Evolutionary conservation across 2,888 invertebrate species (phyloP).

Genomic region (Cylindroiulus punctatus): DNA sequence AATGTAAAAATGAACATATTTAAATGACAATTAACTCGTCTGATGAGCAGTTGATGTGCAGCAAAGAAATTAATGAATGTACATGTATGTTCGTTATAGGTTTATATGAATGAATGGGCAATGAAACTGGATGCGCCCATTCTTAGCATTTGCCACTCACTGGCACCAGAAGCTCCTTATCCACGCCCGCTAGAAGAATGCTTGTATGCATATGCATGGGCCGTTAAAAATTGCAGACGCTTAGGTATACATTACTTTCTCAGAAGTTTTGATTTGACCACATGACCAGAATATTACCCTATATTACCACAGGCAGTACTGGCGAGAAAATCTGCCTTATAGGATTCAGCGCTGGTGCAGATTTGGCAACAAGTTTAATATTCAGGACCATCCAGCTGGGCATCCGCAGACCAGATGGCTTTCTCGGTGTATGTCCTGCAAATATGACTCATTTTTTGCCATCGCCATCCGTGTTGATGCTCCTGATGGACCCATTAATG

Average conservation of each 20-base stretch:
- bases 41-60: too few relatives aligned
- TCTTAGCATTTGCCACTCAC: constrained; percentile 93
- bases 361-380: constrained; percentile 82
- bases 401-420: constrained; percentile 83
- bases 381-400: constrained; percentile 81
- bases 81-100: constrained; percentile 61
- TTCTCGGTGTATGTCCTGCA: constrained; percentile 91
- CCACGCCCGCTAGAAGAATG: constrained; percentile 95
- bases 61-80: too few relatives aligned
- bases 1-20: too few relatives aligned
- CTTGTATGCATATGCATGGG: constrained; percentile 94
- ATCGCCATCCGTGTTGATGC: constrained; percentile 89
- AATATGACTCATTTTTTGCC: constrained; percentile 87
- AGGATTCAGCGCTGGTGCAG: constrained; percentile 97
- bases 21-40: too few relatives aligned
- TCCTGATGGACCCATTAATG: constrained; percentile 92
- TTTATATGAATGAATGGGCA: constrained; percentile 94
- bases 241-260: constrained; percentile 68
- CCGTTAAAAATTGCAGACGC: constrained; percentile 78
- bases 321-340: constrained; percentile 69
- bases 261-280: not conserved
- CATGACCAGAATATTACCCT: not conserved
- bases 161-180: constrained; percentile 94
- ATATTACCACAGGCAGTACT: constrained; percentile 66
- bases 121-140: constrained; percentile 85